These are phyloP conservation scores for Silurus meridionalis DNA, from an alignment of 2,113 vertebrate genomes.

Conservation along the genomic window DNA sequence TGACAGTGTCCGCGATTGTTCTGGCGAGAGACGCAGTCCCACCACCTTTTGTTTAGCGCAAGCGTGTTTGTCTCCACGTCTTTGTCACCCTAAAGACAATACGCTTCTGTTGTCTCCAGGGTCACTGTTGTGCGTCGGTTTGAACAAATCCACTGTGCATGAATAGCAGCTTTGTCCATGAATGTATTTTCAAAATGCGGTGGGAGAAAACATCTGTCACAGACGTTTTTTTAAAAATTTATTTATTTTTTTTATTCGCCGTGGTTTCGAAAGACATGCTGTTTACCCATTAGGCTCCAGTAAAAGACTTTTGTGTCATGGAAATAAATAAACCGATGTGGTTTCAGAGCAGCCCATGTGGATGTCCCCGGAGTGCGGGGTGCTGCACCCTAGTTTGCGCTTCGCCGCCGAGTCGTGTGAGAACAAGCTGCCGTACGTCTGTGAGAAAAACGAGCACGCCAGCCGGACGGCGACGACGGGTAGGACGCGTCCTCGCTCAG, in stretches of 20 bases:
- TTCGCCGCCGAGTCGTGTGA: constrained; percentile 79
- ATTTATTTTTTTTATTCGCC: no score
- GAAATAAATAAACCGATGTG: not conserved
- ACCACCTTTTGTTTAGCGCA: constrained; percentile 1
- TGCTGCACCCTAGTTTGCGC: constrained; percentile 71
- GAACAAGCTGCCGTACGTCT: constrained; percentile 82
- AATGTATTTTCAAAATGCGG: not conserved
- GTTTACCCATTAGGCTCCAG: no score
- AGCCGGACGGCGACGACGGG: constrained; percentile 62
- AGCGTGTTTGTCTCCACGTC: constrained; percentile 9
- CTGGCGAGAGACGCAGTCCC: constrained; percentile 1
- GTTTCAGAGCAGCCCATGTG: not conserved
- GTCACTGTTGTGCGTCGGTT: constrained; percentile 58
- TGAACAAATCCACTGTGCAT: constrained; percentile 57
- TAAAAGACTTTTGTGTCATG: not conserved
- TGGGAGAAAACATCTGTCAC: not conserved
- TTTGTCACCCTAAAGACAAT: constrained; percentile 51
- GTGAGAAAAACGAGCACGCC: constrained; percentile 75
- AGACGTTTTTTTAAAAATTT: not conserved
- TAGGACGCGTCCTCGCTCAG: constrained; percentile 47
- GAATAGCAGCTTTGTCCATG: constrained; percentile 55
- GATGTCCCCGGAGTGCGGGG: constrained; percentile 77
- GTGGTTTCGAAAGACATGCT: no score
- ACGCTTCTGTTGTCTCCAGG: constrained; percentile 56
- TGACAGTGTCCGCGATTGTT: constrained; percentile 4